These are phyloP conservation scores for silkworm (Bombyx mori) DNA, from an alignment of 1,140 invertebrate genomes.

Conservation along the genomic window DNA sequence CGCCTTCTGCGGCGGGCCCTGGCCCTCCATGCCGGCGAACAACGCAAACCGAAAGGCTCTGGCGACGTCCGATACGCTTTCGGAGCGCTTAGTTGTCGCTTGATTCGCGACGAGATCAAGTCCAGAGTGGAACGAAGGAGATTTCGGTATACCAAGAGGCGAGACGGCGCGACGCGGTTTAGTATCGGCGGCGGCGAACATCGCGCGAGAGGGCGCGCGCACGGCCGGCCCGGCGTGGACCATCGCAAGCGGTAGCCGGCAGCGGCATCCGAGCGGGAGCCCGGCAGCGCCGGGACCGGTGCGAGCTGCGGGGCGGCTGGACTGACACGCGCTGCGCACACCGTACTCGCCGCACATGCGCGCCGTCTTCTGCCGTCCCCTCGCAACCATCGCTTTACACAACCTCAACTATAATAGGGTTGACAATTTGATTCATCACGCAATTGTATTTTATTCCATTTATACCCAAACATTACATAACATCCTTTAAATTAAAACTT, in stretches of 20 bases:
- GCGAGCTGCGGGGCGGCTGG: conserved; percentile 53
- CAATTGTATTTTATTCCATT: no score
- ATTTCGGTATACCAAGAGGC: conserved; percentile 82
- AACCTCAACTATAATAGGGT: conserved; percentile 28
- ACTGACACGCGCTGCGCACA: conserved; percentile 39
- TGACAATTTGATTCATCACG: conserved; percentile 11
- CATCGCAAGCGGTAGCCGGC: conserved; percentile 67
- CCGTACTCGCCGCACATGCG: conserved; percentile 26
- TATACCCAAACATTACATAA: no score
- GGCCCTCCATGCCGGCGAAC: conserved; percentile 55
- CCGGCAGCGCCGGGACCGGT: conserved; percentile 55
- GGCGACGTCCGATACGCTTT: conserved; percentile 64
- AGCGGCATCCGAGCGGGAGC: conserved; percentile 59
- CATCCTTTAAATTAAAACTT: no score
- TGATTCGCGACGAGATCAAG: conserved; percentile 80
- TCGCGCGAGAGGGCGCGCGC: conserved; percentile 65
- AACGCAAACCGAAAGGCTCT: conserved; percentile 64
- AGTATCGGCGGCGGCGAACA: conserved; percentile 68
- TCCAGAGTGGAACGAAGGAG: conserved; percentile 87
- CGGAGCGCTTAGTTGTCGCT: conserved; percentile 57
- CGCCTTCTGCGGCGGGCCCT: conserved; percentile 49
- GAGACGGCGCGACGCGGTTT: conserved; percentile 70
- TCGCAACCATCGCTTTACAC: conserved; percentile 28
- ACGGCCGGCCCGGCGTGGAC: conserved; percentile 65
- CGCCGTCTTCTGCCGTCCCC: conserved; percentile 18